Evolutionary conservation across 2,888 invertebrate species (phyloP).

Genomic region (Euphydryas editha): DNA sequence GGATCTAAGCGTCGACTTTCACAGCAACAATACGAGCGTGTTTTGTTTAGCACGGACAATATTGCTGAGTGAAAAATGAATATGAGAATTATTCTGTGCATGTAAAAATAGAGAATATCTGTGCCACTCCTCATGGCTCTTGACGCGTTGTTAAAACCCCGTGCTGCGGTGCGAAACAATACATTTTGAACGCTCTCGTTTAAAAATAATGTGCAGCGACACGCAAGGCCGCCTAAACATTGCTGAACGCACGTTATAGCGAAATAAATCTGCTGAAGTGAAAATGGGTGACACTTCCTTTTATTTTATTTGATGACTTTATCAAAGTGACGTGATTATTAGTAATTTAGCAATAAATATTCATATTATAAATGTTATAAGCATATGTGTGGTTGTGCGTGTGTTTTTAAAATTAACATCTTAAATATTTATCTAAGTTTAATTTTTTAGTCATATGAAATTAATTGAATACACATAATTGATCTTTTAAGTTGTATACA

Average conservation of each 20-base stretch:
- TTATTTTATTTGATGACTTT: slow-evolving; percentile 27
- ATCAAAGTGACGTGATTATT: slow-evolving; percentile 9
- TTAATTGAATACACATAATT: too few species aligned
- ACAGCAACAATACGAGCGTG: slow-evolving; percentile 38
- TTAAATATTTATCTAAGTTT: too few species aligned
- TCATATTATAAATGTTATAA: too few species aligned
- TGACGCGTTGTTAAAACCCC: slow-evolving; percentile 45
- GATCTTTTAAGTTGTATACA: too few species aligned
- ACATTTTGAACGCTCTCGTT: slow-evolving; percentile 50
- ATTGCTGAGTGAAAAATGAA: slow-evolving; percentile 45
- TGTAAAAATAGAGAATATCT: slow-evolving; percentile 38
- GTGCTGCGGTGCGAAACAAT: slow-evolving; percentile 48
- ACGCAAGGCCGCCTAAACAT: slow-evolving; percentile 51
- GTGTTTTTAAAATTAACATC: too few species aligned
- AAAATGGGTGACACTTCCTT: slow-evolving; percentile 24
- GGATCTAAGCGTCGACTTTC: slow-evolving; percentile 42
- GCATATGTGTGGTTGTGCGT: too few species aligned
- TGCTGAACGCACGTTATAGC: slow-evolving; percentile 22
- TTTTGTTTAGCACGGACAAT: slow-evolving; percentile 43
- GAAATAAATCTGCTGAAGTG: slow-evolving; percentile 23
- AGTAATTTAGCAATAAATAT: too few species aligned
- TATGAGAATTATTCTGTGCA: slow-evolving; percentile 42
- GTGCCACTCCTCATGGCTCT: slow-evolving; percentile 40
- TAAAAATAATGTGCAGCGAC: slow-evolving; percentile 55
- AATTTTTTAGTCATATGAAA: too few species aligned